Percentiles rank a stretch among this genome's conserved stretches.
phyloP scores from a whole-genome alignment of 2,797 vertebrate genomes.

The Poeciliopsis gracilis region DNA sequence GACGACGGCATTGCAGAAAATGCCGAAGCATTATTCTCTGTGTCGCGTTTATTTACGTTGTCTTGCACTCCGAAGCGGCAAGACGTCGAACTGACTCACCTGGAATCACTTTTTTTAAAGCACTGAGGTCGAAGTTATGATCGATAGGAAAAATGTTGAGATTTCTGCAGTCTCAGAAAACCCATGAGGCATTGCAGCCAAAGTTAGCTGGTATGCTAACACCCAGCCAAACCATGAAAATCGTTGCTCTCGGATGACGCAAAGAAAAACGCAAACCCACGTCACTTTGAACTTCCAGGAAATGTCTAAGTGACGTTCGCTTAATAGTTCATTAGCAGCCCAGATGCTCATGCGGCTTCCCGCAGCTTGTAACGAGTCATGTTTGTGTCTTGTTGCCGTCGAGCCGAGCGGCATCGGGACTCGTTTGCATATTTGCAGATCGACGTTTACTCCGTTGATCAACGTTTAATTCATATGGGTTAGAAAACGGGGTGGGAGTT shows the following conservation, averaged over 20 bases:
- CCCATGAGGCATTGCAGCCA: not conserved
- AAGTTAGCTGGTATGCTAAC: not conserved
- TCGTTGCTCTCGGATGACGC: no score
- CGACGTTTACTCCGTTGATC: not conserved
- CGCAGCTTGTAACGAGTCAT: conserved; percentile 1
- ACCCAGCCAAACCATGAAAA: not conserved
- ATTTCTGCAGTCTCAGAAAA: not conserved
- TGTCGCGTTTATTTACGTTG: not conserved
- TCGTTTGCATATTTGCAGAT: not conserved
- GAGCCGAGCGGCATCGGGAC: not conserved
- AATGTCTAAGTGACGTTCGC: not conserved
- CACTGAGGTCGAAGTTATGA: not conserved
- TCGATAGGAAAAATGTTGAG: not conserved
- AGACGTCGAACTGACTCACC: not conserved
- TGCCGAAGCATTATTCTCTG: not conserved
- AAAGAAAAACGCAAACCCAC: not conserved
- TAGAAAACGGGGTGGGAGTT: not conserved
- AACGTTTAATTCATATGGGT: not conserved
- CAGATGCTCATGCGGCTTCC: not conserved
- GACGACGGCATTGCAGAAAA: not conserved
- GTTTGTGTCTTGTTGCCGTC: not conserved
- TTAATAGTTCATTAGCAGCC: not conserved
- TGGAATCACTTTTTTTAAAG: not conserved
- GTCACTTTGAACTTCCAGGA: not conserved
- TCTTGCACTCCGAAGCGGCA: not conserved